A percentile compares a stretch with the other conserved stretches of the same genome.
Conservation (phyloP, 2,113 vertebrate genomes). For the Oenanthe melanoleuca region DNA sequence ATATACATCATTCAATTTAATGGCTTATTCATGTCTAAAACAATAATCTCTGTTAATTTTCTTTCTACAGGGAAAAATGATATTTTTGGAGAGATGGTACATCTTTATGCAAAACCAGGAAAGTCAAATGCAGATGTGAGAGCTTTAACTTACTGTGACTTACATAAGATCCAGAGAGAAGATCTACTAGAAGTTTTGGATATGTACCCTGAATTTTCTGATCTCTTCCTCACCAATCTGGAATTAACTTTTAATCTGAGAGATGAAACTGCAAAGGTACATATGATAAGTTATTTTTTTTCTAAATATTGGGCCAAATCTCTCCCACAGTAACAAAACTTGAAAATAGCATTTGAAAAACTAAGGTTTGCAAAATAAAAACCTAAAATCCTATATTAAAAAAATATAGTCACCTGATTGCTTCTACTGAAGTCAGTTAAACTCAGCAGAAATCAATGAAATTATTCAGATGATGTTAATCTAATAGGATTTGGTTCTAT, state of each 20-base stretch:
- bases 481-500: constrained; percentile 43
- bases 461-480: constrained; percentile 12
- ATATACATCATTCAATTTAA: background rate
- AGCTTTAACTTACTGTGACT: constrained; percentile 96
- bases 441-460: background rate
- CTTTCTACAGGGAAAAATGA: constrained; percentile 91
- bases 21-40: background rate
- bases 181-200: constrained; percentile 96
- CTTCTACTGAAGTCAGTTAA: background rate
- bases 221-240: constrained; percentile 93
- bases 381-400: background rate
- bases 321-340: background rate
- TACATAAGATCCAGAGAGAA: constrained; percentile 96
- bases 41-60: background rate
- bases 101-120: constrained; percentile 92
- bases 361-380: background rate
- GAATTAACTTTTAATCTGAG: constrained; percentile 97
- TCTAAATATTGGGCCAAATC: background rate
- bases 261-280: constrained; percentile 89
- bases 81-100: constrained; percentile 98
- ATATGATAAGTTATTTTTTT: background rate
- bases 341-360: background rate
- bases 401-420: background rate
- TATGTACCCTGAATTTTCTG: constrained; percentile 98
- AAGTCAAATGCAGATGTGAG: constrained; percentile 96